Conservation (phyloP, 2,888 invertebrate species). For the Eurytoma adleriae region DNA sequence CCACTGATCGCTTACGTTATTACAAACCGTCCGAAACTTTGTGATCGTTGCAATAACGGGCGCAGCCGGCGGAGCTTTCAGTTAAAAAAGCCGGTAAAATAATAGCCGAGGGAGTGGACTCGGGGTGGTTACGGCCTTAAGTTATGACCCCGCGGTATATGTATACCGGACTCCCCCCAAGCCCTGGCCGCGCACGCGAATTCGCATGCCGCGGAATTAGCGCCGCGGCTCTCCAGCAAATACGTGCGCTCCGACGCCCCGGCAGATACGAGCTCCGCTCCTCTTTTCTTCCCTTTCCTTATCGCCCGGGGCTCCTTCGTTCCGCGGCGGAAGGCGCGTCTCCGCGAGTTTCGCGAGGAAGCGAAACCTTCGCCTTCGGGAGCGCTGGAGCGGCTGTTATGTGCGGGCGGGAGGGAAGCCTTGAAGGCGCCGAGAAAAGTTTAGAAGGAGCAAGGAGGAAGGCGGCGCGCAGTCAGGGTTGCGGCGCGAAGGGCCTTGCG, state of each 20-base stretch:
- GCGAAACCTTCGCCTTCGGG: too few relatives aligned
- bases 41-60: not conserved
- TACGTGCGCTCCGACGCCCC: not conserved
- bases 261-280: not conserved
- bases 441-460: not conserved
- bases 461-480: too few relatives aligned
- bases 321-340: not conserved
- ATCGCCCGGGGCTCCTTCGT: not conserved
- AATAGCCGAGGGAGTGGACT: slow-evolving; percentile 17
- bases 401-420: too few relatives aligned
- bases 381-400: too few relatives aligned
- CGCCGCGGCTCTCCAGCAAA: slow-evolving; percentile 8
- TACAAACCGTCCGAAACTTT: not conserved
- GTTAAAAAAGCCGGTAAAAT: slow-evolving; percentile 11
- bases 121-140: slow-evolving; percentile 23
- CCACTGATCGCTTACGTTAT: too few relatives aligned
- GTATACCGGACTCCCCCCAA: not conserved
- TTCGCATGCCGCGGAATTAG: slow-evolving; percentile 45
- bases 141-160: slow-evolving; percentile 32
- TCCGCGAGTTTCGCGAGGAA: not conserved
- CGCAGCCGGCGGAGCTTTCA: not conserved
- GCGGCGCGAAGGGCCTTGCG: slow-evolving; percentile 1
- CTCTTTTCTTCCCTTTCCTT: not conserved
- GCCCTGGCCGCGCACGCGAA: slow-evolving; percentile 30
- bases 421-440: not conserved